Evolutionary conservation across 2,797 vertebrate species (phyloP).

Genomic region (Falco berigora): DNA sequence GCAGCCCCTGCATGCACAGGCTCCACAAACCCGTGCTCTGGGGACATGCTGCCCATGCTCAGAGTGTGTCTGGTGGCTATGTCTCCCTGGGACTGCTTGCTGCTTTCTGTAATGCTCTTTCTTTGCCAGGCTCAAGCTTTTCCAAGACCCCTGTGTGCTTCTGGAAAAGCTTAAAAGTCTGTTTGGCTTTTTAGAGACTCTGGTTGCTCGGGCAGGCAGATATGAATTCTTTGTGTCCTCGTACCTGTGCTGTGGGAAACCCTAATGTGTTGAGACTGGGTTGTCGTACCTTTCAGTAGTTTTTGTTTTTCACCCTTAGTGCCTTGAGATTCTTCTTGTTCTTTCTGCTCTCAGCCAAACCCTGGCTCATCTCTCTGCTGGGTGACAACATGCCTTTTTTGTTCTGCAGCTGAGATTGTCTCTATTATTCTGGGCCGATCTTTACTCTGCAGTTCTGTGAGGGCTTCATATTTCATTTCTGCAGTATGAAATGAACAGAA

Average conservation of each 20-base stretch:
- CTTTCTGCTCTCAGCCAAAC: not conserved
- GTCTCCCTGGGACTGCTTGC: not conserved
- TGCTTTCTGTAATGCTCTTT: not conserved
- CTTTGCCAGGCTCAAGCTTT: not conserved
- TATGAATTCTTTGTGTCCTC: not conserved
- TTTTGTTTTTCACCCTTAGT: not conserved
- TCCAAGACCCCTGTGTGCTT: not conserved
- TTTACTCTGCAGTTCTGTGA: not conserved
- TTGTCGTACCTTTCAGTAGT: not conserved
- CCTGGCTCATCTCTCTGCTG: not conserved
- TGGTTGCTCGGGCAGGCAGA: not conserved
- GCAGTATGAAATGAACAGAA: not conserved
- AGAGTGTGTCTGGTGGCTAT: not conserved
- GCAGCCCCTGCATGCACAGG: too few species aligned
- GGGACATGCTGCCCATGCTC: accelerated
- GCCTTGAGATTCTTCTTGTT: not conserved
- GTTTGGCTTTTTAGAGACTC: not conserved
- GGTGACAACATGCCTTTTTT: not conserved
- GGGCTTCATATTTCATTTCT: not conserved
- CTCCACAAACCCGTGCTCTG: not conserved
- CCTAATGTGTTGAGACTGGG: not conserved
- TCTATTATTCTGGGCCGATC: not conserved
- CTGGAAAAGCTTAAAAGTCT: not conserved
- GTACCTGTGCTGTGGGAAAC: not conserved
- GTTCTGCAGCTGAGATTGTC: not conserved